phyloP scores from a whole-genome alignment of 2,888 invertebrate species.

The Eumacrocentrus americanus region DNA sequence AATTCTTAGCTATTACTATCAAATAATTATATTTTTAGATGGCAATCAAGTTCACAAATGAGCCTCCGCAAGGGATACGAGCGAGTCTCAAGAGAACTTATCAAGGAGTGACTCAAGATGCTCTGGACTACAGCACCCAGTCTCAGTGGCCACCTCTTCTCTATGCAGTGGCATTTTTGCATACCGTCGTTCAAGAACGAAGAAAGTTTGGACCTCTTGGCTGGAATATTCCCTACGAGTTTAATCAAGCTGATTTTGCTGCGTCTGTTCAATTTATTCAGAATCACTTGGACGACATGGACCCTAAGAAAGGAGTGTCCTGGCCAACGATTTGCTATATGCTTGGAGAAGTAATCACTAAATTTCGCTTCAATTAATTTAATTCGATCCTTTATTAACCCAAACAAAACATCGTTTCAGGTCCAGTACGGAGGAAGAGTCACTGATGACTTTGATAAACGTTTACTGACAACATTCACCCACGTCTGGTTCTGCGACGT shows the following conservation, averaged over 20 bases:
- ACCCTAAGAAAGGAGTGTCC: conserved; percentile 94
- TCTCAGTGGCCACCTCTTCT: conserved; percentile 92
- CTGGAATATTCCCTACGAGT: conserved; percentile 97
- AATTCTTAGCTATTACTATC: background rate
- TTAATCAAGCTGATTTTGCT: conserved; percentile 95
- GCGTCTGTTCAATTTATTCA: conserved; percentile 95
- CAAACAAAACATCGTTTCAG: conserved; percentile 36
- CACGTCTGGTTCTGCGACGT: conserved; percentile 95
- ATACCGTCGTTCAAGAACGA: conserved; percentile 93
- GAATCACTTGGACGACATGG: conserved; percentile 96
- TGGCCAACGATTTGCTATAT: conserved; percentile 98
- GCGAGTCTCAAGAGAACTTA: conserved; percentile 95
- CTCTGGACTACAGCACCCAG: conserved; percentile 88
- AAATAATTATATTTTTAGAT: conserved; percentile 70
- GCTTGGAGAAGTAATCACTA: conserved; percentile 80
- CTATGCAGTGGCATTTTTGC: conserved; percentile 93
- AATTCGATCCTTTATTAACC: too few species aligned
- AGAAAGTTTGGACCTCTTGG: conserved; percentile 95
- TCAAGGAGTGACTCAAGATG: conserved; percentile 87
- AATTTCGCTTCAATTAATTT: too few species aligned
- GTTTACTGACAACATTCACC: conserved; percentile 90
- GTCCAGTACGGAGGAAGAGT: conserved; percentile 86
- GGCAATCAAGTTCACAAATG: conserved; percentile 97
- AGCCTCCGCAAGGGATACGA: conserved; percentile 94
- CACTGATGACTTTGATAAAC: conserved; percentile 96